A percentile compares a stretch with the other conserved stretches of the same genome.
Evolutionary conservation across 2,113 vertebrate species (phyloP).

Genomic region (Aphyosemion australe): DNA sequence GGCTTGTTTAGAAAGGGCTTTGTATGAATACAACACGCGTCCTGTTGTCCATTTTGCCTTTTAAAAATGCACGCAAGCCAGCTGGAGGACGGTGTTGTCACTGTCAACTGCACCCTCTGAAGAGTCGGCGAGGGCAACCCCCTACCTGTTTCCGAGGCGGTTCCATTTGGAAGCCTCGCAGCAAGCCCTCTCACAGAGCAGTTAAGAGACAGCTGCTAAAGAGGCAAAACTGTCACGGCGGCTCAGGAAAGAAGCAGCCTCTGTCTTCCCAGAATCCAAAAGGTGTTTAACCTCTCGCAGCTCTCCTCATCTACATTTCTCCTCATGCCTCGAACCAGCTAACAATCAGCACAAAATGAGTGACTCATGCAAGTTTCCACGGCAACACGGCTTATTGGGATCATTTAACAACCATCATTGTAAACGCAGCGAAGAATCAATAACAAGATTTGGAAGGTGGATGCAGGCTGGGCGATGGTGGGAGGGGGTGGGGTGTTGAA

Average conservation of each 20-base stretch:
- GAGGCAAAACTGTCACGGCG: slow-evolving; percentile 7
- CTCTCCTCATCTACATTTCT: slow-evolving; percentile 35
- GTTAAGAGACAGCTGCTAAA: slow-evolving; percentile 46
- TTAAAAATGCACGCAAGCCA: slow-evolving; percentile 32
- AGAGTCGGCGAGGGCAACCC: slow-evolving; percentile 42
- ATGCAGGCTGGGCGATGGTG: slow-evolving; percentile 9
- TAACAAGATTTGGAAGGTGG: slow-evolving; percentile 57
- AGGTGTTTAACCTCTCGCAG: slow-evolving; percentile 49
- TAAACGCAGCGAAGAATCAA: slow-evolving; percentile 68
- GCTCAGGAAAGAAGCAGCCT: slow-evolving; percentile 27
- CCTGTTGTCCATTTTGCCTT: slow-evolving; percentile 14
- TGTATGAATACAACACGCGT: slow-evolving; percentile 11
- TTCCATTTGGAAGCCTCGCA: slow-evolving; percentile 24
- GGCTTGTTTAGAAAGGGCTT: slow-evolving; percentile 46
- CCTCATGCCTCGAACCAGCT: slow-evolving; percentile 48
- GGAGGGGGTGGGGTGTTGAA: background rate
- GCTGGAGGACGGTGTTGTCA: slow-evolving; percentile 32
- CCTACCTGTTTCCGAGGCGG: slow-evolving; percentile 42
- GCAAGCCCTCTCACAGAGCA: slow-evolving; percentile 25
- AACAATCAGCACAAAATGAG: slow-evolving; percentile 70
- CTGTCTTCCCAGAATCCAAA: slow-evolving; percentile 24
- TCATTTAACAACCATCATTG: slow-evolving; percentile 66
- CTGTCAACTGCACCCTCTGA: slow-evolving; percentile 38
- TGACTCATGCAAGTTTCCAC: slow-evolving; percentile 69
- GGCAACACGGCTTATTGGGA: slow-evolving; percentile 70